phyloP scores from a whole-genome alignment of 2,888 invertebrate species.

The Cyaniris semiargus region DNA sequence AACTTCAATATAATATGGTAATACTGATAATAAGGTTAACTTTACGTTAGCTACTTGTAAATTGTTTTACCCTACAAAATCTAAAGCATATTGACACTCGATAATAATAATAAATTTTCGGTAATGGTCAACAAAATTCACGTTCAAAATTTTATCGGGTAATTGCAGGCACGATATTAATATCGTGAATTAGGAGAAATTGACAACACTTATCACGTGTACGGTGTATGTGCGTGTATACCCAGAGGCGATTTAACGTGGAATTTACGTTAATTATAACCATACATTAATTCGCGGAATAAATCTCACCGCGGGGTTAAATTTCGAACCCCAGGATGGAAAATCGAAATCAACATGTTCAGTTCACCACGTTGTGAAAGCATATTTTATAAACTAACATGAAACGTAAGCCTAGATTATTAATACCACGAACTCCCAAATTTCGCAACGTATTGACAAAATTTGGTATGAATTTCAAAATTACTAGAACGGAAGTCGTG shows the following conservation, averaged over 20 bases:
- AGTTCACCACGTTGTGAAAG: neutral
- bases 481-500: neutral
- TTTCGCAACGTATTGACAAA: neutral
- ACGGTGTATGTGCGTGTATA: neutral
- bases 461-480: neutral
- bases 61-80: neutral
- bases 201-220: slow-evolving; percentile 23
- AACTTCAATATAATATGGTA: neutral
- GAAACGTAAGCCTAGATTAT: neutral
- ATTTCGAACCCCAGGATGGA: neutral
- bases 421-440: neutral
- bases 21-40: neutral
- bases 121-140: neutral
- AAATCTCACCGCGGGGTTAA: neutral
- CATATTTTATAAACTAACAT: neutral
- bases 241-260: neutral
- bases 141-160: slow-evolving; percentile 5
- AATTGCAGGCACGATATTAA: slow-evolving; percentile 23
- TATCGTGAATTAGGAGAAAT: neutral
- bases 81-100: neutral
- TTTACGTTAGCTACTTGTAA: neutral
- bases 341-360: neutral
- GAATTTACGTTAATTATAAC: slow-evolving; percentile 16
- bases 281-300: neutral
- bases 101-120: neutral